Evolutionary conservation across 2,797 vertebrate species (phyloP), one percentile per base, ranked within the genome.

Genomic region (Prunella strophiata): DNA sequence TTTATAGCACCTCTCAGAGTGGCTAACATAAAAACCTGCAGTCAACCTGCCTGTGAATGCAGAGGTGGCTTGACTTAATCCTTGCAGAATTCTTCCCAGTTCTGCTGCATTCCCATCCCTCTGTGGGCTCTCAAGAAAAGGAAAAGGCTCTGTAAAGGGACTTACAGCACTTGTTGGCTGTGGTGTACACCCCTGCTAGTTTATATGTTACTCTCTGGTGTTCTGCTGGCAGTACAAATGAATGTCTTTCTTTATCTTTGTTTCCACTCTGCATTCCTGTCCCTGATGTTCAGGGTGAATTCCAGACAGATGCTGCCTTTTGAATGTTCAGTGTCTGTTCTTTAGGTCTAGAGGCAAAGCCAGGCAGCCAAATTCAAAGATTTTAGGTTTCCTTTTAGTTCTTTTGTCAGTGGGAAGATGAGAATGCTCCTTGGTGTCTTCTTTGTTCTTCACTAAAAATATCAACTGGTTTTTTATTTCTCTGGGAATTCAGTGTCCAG

Each of bases 221-320:
- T 65, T 74, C 74, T 81, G 43, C 65, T 84, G 36, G 51, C 22
- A 27, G 51, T 68, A 59, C 54, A 66, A 11, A 27, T 38, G 2
- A 45, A 40, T 45, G n/a, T 34, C 30, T 61, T 26, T 54, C 80
- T 45, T n/a, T 88, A 66, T 59, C 67, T 81, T n/a, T 89, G 48
- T 88, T 96, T 94, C 77, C 62, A 22, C 38, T 72, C 52, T 54
- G 88, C 84, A 77, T 94, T 96, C 82, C 74, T 91, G 51, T 65
- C 70, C 58, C 87, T 84, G 68, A 80, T 80, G 91, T 83, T 91
- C 59, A n/a, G 1, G 17, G 52, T 70, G 50, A 71, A 26, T 89
- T 91, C 40, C 16, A 57, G 86, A 68, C 87, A 66, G 48, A 77
- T 29, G 38, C 45, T 75, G 65, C 47, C 32, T 91, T 52, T 13